Evolutionary conservation across 2,797 vertebrate genomes (phyloP).

Genomic region (Amazona ochrocephala): DNA sequence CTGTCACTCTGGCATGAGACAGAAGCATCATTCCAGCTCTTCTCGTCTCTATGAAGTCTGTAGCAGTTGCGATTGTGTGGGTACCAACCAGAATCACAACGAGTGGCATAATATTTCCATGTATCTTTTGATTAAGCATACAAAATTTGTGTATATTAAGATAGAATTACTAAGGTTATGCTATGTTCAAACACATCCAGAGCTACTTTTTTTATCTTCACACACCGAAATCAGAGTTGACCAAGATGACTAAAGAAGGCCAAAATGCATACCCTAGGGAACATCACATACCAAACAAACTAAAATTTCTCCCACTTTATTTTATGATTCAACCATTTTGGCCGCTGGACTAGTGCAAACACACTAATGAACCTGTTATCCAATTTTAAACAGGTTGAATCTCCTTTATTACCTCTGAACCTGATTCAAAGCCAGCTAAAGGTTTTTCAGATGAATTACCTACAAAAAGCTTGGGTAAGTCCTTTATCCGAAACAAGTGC

Average conservation of each 20-base stretch:
- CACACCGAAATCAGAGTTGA: not conserved
- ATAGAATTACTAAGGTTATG: not conserved
- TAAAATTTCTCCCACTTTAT: not conserved
- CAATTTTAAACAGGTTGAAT: not conserved
- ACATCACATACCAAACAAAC: not conserved
- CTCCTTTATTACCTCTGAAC: not conserved
- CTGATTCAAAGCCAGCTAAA: not conserved
- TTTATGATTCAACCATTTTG: not conserved
- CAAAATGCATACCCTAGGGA: not conserved
- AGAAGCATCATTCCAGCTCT: slow-evolving; percentile 85
- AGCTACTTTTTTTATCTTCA: not conserved
- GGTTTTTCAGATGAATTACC: not conserved
- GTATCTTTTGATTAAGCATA: slow-evolving; percentile 75
- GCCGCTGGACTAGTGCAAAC: not conserved
- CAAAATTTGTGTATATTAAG: slow-evolving; percentile 13
- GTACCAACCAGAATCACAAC: slow-evolving; percentile 86
- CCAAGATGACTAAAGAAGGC: not conserved
- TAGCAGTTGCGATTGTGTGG: slow-evolving; percentile 89
- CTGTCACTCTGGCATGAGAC: slow-evolving; percentile 77
- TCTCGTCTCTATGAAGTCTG: slow-evolving; percentile 75
- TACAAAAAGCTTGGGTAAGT: not conserved
- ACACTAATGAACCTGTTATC: not conserved
- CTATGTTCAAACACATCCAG: not conserved
- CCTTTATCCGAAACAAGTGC: not conserved
- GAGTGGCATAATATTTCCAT: slow-evolving; percentile 88